Conservation (phyloP, 92 coral and sea anemone species). For the Heliopora coerulea region DNA sequence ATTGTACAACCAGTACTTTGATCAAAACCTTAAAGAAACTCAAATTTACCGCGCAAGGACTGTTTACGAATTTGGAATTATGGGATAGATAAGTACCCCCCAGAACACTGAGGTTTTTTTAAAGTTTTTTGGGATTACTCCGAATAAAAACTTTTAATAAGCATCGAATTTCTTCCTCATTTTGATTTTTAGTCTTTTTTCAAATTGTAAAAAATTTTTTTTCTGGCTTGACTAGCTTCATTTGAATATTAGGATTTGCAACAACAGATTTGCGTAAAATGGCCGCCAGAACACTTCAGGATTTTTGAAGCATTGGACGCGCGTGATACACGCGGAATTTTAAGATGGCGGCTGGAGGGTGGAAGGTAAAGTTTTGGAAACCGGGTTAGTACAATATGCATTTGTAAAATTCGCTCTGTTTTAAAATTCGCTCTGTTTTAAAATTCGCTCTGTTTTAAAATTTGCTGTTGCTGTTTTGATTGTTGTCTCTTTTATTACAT, state of each 20-base stretch:
- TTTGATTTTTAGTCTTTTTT: neutral
- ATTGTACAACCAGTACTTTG: no score
- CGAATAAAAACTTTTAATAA: no score
- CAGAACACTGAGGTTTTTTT: neutral
- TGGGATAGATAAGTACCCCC: conserved; percentile 8
- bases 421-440: no score
- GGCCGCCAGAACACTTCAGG: conserved; percentile 1
- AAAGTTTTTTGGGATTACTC: no score
- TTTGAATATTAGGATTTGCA: no score
- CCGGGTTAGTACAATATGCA: conserved; percentile 52
- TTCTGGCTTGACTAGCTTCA: no score
- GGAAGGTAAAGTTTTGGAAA: conserved; percentile 84
- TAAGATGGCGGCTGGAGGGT: conserved; percentile 64
- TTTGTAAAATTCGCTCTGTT: neutral
- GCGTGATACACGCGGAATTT: conserved; percentile 28
- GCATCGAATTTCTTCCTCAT: no score
- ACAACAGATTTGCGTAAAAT: no score
- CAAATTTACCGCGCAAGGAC: conserved; percentile 1
- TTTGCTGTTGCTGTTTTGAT: no score
- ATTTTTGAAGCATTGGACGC: neutral
- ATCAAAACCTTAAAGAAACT: neutral
- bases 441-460: no score
- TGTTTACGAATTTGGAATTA: neutral
- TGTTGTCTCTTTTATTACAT: no score
- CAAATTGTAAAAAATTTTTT: neutral